phyloP scores from a whole-genome alignment of 2,797 vertebrate genomes.

The Coreius guichenoti region DNA sequence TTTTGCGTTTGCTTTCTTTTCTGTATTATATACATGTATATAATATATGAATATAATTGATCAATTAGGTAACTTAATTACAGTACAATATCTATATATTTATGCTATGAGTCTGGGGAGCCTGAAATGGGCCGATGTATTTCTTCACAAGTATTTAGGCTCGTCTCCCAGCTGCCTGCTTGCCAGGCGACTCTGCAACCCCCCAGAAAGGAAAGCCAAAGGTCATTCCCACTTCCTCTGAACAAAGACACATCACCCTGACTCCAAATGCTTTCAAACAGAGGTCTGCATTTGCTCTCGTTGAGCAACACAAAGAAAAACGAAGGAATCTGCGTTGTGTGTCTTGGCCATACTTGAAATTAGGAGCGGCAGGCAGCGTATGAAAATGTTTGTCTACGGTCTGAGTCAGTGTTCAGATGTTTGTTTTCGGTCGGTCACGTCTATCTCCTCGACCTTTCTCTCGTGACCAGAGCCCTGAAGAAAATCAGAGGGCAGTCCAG shows the following conservation, averaged over 20 bases:
- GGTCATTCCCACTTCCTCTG: slow-evolving; percentile 68
- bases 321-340: slow-evolving; percentile 19
- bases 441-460: slow-evolving; percentile 4
- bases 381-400: slow-evolving; percentile 31
- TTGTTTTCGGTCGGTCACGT: slow-evolving; percentile 31
- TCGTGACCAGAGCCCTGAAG: slow-evolving; percentile 23
- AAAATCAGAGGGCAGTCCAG: slow-evolving; percentile 41
- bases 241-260: slow-evolving; percentile 54
- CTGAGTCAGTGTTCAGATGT: slow-evolving; percentile 31
- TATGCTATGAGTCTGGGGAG: slow-evolving; percentile 43
- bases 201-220: slow-evolving; percentile 63
- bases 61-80: not conserved
- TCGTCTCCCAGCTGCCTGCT: slow-evolving; percentile 69
- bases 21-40: not conserved
- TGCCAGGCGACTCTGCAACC: slow-evolving; percentile 68
- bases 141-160: slow-evolving; percentile 67
- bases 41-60: not conserved
- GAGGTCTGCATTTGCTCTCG: slow-evolving; percentile 35
- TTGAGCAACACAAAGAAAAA: slow-evolving; percentile 31
- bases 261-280: slow-evolving; percentile 50
- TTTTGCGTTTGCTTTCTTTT: not conserved
- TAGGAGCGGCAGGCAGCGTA: slow-evolving; percentile 22
- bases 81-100: not conserved
- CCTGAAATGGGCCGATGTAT: slow-evolving; percentile 59
- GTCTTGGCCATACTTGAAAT: slow-evolving; percentile 25